Percentiles rank a stretch among this genome's conserved stretches.
Conservation (phyloP, 1,140 invertebrate species). For the Trachymyrmex cornetzi region DNA sequence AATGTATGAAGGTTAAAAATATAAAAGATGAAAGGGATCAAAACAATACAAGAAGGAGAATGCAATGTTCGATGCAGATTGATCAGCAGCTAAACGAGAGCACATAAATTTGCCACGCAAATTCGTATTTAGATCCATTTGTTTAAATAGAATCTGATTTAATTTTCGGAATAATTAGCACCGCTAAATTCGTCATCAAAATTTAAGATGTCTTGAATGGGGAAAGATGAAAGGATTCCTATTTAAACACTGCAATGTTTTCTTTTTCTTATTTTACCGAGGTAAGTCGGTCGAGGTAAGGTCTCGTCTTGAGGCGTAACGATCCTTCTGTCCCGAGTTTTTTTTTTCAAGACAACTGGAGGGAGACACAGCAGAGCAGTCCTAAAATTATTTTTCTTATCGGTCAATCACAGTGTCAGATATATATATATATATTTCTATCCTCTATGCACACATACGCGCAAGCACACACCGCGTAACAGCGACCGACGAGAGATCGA, state of each 20-base stretch:
- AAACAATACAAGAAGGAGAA: too few relatives aligned
- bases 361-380: conserved; percentile 30
- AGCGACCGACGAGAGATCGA: conserved; percentile 60
- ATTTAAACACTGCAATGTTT: conserved; percentile 20
- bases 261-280: neutral
- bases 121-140: neutral
- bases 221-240: neutral
- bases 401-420: conserved; percentile 66
- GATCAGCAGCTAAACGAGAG: too few relatives aligned
- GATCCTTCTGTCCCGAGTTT: conserved; percentile 20
- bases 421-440: conserved; percentile 8
- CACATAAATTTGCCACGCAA: too few relatives aligned
- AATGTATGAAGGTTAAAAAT: too few relatives aligned
- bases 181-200: neutral
- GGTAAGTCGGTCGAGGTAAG: neutral
- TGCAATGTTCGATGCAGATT: too few relatives aligned
- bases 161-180: neutral
- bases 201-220: conserved; percentile 15
- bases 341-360: conserved; percentile 28
- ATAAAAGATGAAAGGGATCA: too few relatives aligned
- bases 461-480: conserved; percentile 11
- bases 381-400: conserved; percentile 75
- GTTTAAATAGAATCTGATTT: neutral
- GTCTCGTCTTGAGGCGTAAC: conserved; percentile 21
- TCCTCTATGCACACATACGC: neutral